A percentile compares a stretch with the other conserved stretches of the same genome.
Conservation (phyloP, 23 tunicate species). For the Ascidia mentula region DNA sequence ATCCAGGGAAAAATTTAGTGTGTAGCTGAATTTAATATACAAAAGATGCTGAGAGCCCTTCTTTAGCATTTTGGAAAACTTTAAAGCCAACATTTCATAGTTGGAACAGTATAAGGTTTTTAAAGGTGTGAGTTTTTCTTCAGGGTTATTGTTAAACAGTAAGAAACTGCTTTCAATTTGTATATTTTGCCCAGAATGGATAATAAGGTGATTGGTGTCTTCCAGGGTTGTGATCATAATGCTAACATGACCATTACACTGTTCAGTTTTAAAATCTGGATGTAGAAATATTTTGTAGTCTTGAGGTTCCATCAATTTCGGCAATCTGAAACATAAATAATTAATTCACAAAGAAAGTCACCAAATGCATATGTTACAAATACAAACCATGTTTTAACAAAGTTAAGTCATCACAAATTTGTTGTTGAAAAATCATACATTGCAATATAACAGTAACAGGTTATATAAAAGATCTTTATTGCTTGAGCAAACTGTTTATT, state of each 20-base stretch:
- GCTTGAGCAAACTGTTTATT: background rate
- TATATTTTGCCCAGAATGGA: slow-evolving; percentile 37
- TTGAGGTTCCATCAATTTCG: slow-evolving; percentile 35
- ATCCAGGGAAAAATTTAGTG: slow-evolving; percentile 47
- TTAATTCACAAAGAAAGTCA: background rate
- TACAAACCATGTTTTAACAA: background rate
- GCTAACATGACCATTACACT: slow-evolving; percentile 35
- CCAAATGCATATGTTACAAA: background rate
- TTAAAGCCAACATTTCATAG: slow-evolving; percentile 48
- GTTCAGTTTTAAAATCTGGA: slow-evolving; percentile 56
- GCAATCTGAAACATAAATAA: slow-evolving; percentile 54
- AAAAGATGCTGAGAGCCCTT: slow-evolving; percentile 31
- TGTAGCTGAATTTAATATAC: slow-evolving; percentile 46
- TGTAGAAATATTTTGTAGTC: slow-evolving; percentile 53
- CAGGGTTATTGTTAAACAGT: background rate
- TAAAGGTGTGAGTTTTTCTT: background rate
- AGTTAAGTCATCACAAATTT: background rate
- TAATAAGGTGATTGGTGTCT: slow-evolving; percentile 32
- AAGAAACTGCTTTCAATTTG: background rate
- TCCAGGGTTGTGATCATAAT: slow-evolving; percentile 20
- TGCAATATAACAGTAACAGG: too few relatives aligned
- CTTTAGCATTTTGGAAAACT: slow-evolving; percentile 16
- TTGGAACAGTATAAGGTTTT: slow-evolving; percentile 28
- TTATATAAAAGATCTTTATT: background rate
- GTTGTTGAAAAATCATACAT: background rate